Evolutionary conservation across 1,140 invertebrate species (phyloP), one percentile per base, ranked within the genome.

Genomic region (Plutomurus gul): DNA sequence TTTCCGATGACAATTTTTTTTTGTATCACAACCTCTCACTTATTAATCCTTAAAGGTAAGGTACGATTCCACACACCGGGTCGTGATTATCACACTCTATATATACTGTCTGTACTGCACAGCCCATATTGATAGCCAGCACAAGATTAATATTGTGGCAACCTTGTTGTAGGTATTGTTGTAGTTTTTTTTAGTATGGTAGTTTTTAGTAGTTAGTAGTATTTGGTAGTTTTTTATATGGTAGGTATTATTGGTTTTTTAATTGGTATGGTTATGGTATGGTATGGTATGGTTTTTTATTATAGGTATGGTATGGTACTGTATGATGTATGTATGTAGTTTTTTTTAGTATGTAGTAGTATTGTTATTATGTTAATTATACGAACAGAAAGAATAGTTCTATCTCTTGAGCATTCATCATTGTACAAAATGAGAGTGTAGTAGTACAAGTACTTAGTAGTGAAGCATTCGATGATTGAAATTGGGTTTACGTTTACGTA

Each of bases 331-430:
- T n/a, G n/a, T n/a, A n/a, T n/a, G 43, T 47, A 47, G 13, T 47
- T 47, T 8, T 47, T n/a, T n/a, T n/a, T n/a, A n/a, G n/a, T 18
- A 18, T 47, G 11, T 47, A 47, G 43, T 47, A 47, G 43, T 18
- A 18, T 47, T 18, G 43, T 47, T 18, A 6, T 11, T 47, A 18
- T 47, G 43, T 47, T 13, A 18, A 16, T 47, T 47, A 47, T 51
- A 65, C 56, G 56, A 65, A 65, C 56, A 30, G 56, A 65, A 65
- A 65, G 56, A 51, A 65, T 60, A 65, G 25, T 65, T 65, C 56
- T 65, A 65, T 65, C 56, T 65, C 56, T 65, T 65, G 56, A 65
- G 56, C 56, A 65, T 65, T 65, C 56, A 65, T 65, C 56, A 33
- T 65, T 65, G 56, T 65, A 65, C 56, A 65, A 65, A 65, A 65